Percentiles rank a stretch among this genome's conserved stretches.
Evolutionary conservation across 2,888 invertebrate genomes (phyloP).

Genomic region (Tanytarsus gracilentus): DNA sequence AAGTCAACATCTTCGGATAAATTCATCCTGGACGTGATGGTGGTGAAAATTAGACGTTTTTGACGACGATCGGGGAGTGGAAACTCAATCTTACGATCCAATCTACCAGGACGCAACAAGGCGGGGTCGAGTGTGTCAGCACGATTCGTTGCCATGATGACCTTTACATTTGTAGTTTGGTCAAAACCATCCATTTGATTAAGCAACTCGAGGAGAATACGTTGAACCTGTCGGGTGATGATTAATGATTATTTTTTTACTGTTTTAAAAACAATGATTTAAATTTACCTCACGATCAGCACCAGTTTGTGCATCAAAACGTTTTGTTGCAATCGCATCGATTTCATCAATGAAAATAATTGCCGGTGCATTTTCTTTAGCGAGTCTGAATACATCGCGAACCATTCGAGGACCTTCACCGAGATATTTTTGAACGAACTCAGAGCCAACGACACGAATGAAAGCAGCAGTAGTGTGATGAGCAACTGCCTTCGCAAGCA

Average conservation of each 20-base stretch:
- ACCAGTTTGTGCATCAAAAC: conserved; percentile 97
- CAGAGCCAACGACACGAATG: conserved; percentile 97
- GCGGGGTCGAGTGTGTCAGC: conserved; percentile 98
- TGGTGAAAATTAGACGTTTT: conserved; percentile 95
- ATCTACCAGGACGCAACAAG: conserved; percentile 57
- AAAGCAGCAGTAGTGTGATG: conserved; percentile 99
- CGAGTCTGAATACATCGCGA: conserved; percentile 94
- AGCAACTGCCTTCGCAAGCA: conserved; percentile 98
- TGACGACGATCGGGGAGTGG: conserved; percentile 86
- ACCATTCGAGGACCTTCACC: conserved; percentile 99
- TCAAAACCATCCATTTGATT: conserved; percentile 99
- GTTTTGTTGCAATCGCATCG: conserved; percentile 98
- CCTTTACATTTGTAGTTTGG: conserved; percentile 99
- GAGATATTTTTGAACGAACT: conserved; percentile 98
- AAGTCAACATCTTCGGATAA: conserved; percentile 97
- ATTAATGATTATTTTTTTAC: too few species aligned
- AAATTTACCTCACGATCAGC: conserved; percentile 96
- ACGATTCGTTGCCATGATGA: conserved; percentile 92
- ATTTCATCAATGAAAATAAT: conserved; percentile 99
- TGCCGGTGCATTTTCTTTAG: conserved; percentile 98
- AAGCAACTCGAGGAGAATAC: conserved; percentile 89
- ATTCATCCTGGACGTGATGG: conserved; percentile 96
- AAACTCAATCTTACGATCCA: conserved; percentile 98
- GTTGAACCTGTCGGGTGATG: too few species aligned
- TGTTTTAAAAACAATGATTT: too few species aligned